These are phyloP conservation scores for Maconellicoccus hirsutus DNA, from an alignment of 1,140 invertebrate genomes.

Conservation along the genomic window DNA sequence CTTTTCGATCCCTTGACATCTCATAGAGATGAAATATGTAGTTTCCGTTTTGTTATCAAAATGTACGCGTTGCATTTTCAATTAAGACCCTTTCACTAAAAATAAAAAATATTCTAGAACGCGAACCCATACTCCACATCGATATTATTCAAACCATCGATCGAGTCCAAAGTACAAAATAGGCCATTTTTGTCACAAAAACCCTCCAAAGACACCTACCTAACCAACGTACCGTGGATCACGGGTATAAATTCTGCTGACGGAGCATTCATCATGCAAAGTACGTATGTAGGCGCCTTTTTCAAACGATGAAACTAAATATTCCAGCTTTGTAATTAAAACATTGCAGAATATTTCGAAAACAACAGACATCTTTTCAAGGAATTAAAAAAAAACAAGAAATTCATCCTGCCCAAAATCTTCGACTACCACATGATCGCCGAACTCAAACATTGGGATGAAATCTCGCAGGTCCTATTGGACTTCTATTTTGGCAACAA, in stretches of 20 bases:
- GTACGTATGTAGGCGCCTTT: background rate
- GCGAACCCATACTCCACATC: no score
- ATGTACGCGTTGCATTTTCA: no score
- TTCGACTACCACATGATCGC: no score
- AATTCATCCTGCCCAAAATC: no score
- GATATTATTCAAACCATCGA: background rate
- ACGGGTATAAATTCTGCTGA: conserved; percentile 11
- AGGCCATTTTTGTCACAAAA: background rate
- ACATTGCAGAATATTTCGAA: no score
- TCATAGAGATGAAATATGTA: no score
- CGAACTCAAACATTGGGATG: background rate
- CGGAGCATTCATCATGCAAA: background rate
- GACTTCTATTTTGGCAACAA: background rate
- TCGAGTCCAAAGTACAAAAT: background rate
- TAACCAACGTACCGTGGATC: conserved; percentile 5
- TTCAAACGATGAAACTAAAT: background rate
- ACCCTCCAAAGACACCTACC: background rate
- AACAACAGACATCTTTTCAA: no score
- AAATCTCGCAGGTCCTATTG: background rate
- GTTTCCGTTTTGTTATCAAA: no score
- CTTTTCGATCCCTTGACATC: no score
- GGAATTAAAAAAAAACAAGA: no score
- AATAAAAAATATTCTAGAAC: no score
- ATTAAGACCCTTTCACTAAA: no score
- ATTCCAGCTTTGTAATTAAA: background rate